Percentiles rank a stretch among this genome's conserved stretches.
Conservation (phyloP, 2,113 vertebrate genomes). For the Cathartes aura region DNA sequence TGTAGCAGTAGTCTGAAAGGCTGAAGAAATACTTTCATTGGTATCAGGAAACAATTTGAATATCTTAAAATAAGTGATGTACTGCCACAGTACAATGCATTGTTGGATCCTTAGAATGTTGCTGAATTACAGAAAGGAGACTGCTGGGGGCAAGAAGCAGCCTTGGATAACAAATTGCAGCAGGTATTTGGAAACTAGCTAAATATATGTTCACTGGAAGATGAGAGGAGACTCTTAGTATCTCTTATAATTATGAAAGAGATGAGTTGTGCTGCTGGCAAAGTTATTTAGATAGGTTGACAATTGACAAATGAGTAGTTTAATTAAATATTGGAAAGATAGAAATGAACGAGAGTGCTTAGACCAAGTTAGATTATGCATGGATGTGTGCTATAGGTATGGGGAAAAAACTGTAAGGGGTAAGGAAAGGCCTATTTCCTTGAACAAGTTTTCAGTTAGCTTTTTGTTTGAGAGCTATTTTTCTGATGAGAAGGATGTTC, state of each 20-base stretch:
- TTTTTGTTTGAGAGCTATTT: neutral
- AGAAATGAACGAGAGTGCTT: neutral
- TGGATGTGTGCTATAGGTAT: neutral
- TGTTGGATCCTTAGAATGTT: neutral
- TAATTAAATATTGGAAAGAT: neutral
- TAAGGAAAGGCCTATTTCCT: neutral
- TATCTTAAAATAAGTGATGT: neutral
- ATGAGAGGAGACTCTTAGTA: slow-evolving; percentile 28
- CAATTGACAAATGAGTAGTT: slow-evolving; percentile 28
- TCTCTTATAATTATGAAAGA: slow-evolving; percentile 31
- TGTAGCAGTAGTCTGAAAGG: neutral
- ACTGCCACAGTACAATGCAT: neutral
- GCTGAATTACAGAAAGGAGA: neutral
- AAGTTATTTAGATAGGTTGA: slow-evolving; percentile 23
- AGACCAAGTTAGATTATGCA: neutral
- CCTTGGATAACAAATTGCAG: slow-evolving; percentile 34
- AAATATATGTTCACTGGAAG: neutral
- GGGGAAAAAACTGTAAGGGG: neutral
- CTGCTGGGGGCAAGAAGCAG: slow-evolving; percentile 13
- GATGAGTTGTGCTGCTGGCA: slow-evolving; percentile 37
- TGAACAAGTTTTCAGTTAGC: neutral
- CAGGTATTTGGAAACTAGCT: slow-evolving; percentile 41
- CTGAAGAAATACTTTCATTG: neutral
- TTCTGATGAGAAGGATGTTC: neutral
- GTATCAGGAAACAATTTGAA: neutral